A percentile compares a stretch with the other conserved stretches of the same genome.
phyloP scores from a whole-genome alignment of 1,140 invertebrate genomes.

The Ptiloglossa arizonensis region DNA sequence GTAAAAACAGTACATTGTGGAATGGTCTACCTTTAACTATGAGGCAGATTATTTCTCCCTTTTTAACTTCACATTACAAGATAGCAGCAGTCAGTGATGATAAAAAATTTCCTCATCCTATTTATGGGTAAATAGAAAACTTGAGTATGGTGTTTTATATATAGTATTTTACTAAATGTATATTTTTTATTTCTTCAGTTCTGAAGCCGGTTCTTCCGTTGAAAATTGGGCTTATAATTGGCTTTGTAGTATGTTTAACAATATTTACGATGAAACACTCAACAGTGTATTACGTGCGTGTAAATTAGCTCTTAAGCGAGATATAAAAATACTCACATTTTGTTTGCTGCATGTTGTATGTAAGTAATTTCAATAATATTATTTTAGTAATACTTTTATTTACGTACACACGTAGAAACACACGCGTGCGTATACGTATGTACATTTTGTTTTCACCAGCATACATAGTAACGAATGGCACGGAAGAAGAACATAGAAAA shows the following conservation, averaged over 20 bases:
- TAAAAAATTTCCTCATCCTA: slow-evolving; percentile 73
- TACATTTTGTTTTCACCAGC: slow-evolving; percentile 57
- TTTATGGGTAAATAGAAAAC: slow-evolving; percentile 74
- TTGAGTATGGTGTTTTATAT: not conserved
- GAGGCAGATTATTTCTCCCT: slow-evolving; percentile 87
- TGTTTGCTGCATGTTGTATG: slow-evolving; percentile 88
- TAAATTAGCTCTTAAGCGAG: slow-evolving; percentile 86
- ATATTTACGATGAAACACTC: slow-evolving; percentile 62
- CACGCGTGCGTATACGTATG: not conserved
- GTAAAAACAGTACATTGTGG: slow-evolving; percentile 85
- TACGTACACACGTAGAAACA: slow-evolving; percentile 15
- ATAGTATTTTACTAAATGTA: not conserved
- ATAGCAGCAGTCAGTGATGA: slow-evolving; percentile 60
- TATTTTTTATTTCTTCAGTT: slow-evolving; percentile 80
- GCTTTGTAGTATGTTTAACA: slow-evolving; percentile 77
- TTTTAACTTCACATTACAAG: slow-evolving; percentile 84
- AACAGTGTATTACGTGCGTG: slow-evolving; percentile 84
- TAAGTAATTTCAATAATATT: slow-evolving; percentile 59
- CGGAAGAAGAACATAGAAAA: slow-evolving; percentile 58
- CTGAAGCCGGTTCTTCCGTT: slow-evolving; percentile 85
- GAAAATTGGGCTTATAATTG: slow-evolving; percentile 89
- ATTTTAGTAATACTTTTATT: slow-evolving; percentile 4
- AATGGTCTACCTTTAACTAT: slow-evolving; percentile 85
- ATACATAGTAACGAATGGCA: slow-evolving; percentile 71
- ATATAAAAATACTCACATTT: slow-evolving; percentile 86